Conservation (phyloP, 2,113 vertebrate genomes). For the Vicugna pacos region DNA sequence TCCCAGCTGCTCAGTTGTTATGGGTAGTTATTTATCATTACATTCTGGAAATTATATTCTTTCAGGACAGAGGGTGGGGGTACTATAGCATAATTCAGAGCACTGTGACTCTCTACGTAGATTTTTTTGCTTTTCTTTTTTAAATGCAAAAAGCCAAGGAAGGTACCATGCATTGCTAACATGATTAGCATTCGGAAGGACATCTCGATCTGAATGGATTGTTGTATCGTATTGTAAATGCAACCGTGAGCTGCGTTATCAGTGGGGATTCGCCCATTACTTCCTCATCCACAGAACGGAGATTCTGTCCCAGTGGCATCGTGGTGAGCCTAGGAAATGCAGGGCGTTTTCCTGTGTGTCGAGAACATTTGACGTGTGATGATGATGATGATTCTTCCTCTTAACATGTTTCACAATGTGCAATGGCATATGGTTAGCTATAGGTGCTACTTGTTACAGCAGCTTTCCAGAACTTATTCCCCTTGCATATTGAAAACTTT, state of each 20-base stretch:
- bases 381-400: no score
- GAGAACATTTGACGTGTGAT: no score
- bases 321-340: not conserved
- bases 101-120: no score
- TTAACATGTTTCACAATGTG: no score
- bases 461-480: no score
- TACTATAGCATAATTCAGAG: no score
- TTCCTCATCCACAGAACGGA: accelerated
- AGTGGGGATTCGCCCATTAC: accelerated
- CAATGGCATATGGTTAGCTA: no score
- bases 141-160: not conserved
- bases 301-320: not conserved
- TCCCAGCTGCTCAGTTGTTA: no score
- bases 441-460: no score
- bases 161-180: accelerated
- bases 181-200: not conserved
- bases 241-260: not conserved
- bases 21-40: no score
- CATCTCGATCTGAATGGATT: not conserved
- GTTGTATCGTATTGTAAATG: not conserved
- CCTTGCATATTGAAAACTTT: not conserved
- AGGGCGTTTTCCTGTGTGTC: no score
- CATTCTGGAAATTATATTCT: not conserved
- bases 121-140: not conserved
- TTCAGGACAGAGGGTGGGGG: not conserved